Conservation (phyloP, 2,888 invertebrate species). For the Diploptera punctata region DNA sequence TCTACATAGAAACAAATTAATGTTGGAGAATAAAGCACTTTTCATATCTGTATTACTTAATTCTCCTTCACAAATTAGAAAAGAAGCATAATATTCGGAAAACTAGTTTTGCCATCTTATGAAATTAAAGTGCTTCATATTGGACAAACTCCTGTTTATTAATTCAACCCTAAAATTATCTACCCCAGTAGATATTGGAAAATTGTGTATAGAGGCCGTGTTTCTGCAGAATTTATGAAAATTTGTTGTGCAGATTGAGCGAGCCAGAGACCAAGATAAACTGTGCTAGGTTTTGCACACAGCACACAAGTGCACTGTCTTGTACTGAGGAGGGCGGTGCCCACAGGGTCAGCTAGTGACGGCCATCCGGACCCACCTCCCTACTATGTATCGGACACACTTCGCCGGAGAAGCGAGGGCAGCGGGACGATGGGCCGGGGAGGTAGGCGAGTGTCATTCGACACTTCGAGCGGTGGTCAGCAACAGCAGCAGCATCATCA, state of each 20-base stretch:
- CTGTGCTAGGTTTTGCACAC: conserved; percentile 2
- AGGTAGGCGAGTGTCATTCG: conserved; percentile 47
- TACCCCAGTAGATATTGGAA: too few relatives aligned
- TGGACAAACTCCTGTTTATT: too few relatives aligned
- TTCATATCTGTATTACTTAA: too few relatives aligned
- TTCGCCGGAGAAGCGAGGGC: conserved; percentile 68
- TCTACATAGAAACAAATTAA: too few relatives aligned
- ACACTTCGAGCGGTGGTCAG: conserved; percentile 40
- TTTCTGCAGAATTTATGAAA: background rate
- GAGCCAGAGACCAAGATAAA: conserved; percentile 9
- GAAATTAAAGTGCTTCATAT: too few relatives aligned
- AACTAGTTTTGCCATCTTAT: too few relatives aligned
- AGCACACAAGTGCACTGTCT: conserved; percentile 20
- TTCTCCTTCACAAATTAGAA: too few relatives aligned
- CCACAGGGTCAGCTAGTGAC: conserved; percentile 49
- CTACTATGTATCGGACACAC: conserved; percentile 38
- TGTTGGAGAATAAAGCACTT: too few relatives aligned
- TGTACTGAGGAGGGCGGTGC: conserved; percentile 7
- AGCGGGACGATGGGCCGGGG: conserved; percentile 51
- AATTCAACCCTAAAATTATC: too few relatives aligned
- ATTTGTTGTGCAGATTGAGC: conserved; percentile 14
- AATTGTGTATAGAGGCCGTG: too few relatives aligned
- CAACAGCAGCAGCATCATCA: conserved; percentile 1
- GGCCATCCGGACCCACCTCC: conserved; percentile 37
- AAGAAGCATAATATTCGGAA: too few relatives aligned